These are phyloP conservation scores for Podarcis cretensis DNA, from an alignment of 2,113 vertebrate genomes.

Conservation along the genomic window DNA sequence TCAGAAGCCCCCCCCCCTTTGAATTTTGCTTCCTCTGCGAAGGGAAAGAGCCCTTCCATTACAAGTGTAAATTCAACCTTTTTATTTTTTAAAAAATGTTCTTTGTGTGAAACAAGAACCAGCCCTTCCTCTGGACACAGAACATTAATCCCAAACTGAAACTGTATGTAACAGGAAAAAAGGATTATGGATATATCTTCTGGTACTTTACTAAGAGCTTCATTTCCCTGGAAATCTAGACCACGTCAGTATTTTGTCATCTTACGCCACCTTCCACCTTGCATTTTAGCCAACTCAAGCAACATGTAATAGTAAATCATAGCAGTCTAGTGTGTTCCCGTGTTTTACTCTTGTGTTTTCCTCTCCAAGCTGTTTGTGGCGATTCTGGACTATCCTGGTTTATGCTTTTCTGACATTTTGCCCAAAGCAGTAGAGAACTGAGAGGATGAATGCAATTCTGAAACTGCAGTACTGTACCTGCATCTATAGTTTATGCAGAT, in stretches of 20 bases:
- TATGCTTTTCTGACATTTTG: not conserved
- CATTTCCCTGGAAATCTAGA: slow-evolving; percentile 23
- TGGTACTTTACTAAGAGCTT: slow-evolving; percentile 22
- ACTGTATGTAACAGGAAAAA: slow-evolving; percentile 19
- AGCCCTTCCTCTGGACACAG: not conserved
- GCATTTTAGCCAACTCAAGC: slow-evolving; percentile 19
- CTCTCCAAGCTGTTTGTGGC: not conserved
- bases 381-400: not conserved
- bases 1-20: no score
- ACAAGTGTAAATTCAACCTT: not conserved
- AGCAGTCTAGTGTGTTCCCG: not conserved
- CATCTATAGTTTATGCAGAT: accelerated
- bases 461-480: not conserved
- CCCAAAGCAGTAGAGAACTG: not conserved
- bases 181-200: slow-evolving; percentile 16
- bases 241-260: slow-evolving; percentile 30
- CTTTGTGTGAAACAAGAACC: not conserved
- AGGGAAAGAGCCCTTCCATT: no score
- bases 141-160: slow-evolving; percentile 36
- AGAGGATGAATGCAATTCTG: not conserved
- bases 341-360: not conserved
- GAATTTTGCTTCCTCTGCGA: no score
- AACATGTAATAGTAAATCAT: slow-evolving; percentile 1
- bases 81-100: slow-evolving; percentile 1
- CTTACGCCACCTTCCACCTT: not conserved